Base-by-base conservation (phyloP, 2,113 vertebrate genomes). In the Coturnix japonica region DNA sequence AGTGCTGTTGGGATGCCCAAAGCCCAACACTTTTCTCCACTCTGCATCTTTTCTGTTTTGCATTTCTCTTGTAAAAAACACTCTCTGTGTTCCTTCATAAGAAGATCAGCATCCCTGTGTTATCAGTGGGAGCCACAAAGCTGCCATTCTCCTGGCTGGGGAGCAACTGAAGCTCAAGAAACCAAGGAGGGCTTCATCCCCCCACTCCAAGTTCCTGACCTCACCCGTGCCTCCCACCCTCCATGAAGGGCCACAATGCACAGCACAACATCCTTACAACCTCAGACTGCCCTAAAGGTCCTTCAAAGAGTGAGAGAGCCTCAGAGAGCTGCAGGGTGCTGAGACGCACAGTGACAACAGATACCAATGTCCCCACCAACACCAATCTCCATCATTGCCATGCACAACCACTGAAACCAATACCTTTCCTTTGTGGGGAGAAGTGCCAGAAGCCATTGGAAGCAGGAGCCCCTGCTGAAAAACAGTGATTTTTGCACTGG, bases 91-190 rank as follows among this genome's bases (percentile, higher is more conserved):
- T 51, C 14, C 14, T 59, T n/a, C 28, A 20, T 60, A 21, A 9
- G 54, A 46, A 19, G 4, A 21, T 4, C 13, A 7, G 21, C 33
- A 49, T 14, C 11, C 30, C 11, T 2, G 1, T 3, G 6, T 11
- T 46, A 18, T 53, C 5, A 12, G n/a, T 33, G 4, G 7, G 12
- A 59, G 23, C 44, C 41, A 64, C 4, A 26, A 15, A 75, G 10
- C 8, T 60, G 21, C 46, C 6, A 0, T 18, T 9, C 51, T 49
- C 33, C 72, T 17, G 51, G 11, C 1, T 25, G 37, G 59, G 49
- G 21, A 20, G 0, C 31, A 22, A 51, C 6, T 2, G 1, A 53
- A 19, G 33, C 60, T 39, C 60, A 60, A 17, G 7, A 25, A 26
- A 51, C 8, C 23, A 13, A 9, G 81, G 47, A 60, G 43, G 73